Evolutionary conservation across 2,888 invertebrate species (phyloP).

Genomic region (Eupithecia pulchellata): DNA sequence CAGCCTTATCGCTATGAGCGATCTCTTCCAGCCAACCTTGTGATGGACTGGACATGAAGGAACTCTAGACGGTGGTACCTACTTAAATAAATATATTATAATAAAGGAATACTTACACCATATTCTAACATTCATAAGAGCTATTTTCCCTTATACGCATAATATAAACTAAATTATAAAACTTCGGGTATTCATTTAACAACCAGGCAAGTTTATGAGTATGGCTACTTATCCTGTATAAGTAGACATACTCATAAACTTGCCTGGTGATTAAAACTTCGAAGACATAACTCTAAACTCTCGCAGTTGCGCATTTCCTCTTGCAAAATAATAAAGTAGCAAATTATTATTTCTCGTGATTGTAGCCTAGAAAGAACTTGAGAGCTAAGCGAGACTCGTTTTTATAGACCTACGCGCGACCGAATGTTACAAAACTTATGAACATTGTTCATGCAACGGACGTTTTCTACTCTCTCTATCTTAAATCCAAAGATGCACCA

Average conservation of each 20-base stretch:
- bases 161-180: constrained; percentile 2
- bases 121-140: background rate
- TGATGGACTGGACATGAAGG: no score
- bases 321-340: background rate
- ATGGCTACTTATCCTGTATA: background rate
- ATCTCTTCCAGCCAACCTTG: no score
- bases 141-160: background rate
- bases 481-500: no score
- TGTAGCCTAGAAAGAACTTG: background rate
- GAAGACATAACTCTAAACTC: background rate
- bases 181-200: constrained; percentile 1
- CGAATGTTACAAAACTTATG: no score
- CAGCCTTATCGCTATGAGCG: no score
- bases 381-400: background rate
- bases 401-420: no score
- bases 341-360: background rate
- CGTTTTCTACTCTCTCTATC: no score
- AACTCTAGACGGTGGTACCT: no score
- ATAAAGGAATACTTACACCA: no score
- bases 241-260: no score
- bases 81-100: no score
- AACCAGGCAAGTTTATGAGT: background rate
- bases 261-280: constrained; percentile 8
- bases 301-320: constrained; percentile 1
- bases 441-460: no score